These are phyloP conservation scores for Odontamblyopus lacepedii DNA, from an alignment of 2,797 vertebrate genomes.

Conservation along the genomic window DNA sequence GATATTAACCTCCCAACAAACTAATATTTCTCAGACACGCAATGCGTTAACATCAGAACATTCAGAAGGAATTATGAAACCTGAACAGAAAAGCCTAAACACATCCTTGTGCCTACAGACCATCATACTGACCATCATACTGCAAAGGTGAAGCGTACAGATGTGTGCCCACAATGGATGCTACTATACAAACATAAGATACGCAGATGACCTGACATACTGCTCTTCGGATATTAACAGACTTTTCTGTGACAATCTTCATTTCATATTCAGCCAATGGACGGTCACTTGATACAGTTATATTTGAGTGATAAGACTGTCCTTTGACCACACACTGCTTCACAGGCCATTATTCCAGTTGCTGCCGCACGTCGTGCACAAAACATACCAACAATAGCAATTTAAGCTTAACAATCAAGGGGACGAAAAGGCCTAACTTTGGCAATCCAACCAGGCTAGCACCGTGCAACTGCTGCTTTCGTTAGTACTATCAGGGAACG, in stretches of 20 bases:
- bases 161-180: background rate
- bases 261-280: slow-evolving; percentile 11
- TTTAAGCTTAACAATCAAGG: slow-evolving; percentile 55
- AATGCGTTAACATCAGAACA: background rate
- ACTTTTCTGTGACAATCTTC: slow-evolving; percentile 23
- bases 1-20: background rate
- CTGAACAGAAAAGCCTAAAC: background rate
- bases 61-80: background rate
- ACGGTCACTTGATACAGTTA: slow-evolving; percentile 18
- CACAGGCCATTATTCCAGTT: slow-evolving; percentile 60
- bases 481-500: slow-evolving; percentile 23
- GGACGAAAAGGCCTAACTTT: slow-evolving; percentile 54
- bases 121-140: background rate
- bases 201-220: background rate
- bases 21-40: background rate
- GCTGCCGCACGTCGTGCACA: slow-evolving; percentile 59
- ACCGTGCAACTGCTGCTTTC: slow-evolving; percentile 33
- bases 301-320: slow-evolving; percentile 46
- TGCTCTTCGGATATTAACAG: slow-evolving; percentile 3
- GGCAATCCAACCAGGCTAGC: slow-evolving; percentile 31
- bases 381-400: slow-evolving; percentile 51
- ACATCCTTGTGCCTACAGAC: background rate
- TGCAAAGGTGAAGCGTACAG: background rate
- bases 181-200: background rate
- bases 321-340: slow-evolving; percentile 43